Percentiles rank a stretch among this genome's conserved stretches.
Evolutionary conservation across 1,140 invertebrate species (phyloP).

Genomic region (Parapsyche elsis): DNA sequence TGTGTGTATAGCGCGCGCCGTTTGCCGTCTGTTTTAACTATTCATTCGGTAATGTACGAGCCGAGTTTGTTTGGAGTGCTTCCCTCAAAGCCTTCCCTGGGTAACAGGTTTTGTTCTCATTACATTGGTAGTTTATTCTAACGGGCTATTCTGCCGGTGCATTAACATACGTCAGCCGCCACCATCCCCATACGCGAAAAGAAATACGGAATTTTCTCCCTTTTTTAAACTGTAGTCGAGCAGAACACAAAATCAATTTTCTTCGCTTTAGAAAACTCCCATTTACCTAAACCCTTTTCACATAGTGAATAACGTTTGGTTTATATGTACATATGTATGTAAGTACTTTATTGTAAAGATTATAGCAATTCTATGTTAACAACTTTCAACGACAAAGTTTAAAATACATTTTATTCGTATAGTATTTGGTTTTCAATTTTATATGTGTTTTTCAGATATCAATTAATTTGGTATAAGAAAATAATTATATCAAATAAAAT

Average conservation of each 20-base stretch:
- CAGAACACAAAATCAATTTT: neutral
- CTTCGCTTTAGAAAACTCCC: too few species aligned
- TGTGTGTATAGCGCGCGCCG: neutral
- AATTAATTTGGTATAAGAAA: too few species aligned
- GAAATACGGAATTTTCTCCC: neutral
- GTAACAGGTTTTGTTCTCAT: constrained; percentile 53
- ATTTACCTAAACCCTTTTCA: too few species aligned
- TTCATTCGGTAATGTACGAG: constrained; percentile 37
- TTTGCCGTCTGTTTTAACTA: constrained; percentile 17
- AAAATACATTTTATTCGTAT: too few species aligned
- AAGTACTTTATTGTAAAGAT: too few species aligned
- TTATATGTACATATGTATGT: too few species aligned
- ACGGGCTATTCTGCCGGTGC: constrained; percentile 29
- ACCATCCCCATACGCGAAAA: neutral
- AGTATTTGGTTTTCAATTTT: too few species aligned
- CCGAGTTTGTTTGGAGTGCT: constrained; percentile 13
- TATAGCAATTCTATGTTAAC: too few species aligned
- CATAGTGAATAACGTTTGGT: too few species aligned
- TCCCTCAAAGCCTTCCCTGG: constrained; percentile 4
- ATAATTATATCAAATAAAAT: too few species aligned
- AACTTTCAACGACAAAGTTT: too few species aligned
- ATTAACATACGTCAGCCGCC: constrained; percentile 31
- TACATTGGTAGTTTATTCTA: constrained; percentile 51
- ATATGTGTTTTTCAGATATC: too few species aligned
- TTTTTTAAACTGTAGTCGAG: neutral